These are phyloP conservation scores for Xanthorhoe designata DNA, from an alignment of 2,888 invertebrate genomes.

Conservation along the genomic window DNA sequence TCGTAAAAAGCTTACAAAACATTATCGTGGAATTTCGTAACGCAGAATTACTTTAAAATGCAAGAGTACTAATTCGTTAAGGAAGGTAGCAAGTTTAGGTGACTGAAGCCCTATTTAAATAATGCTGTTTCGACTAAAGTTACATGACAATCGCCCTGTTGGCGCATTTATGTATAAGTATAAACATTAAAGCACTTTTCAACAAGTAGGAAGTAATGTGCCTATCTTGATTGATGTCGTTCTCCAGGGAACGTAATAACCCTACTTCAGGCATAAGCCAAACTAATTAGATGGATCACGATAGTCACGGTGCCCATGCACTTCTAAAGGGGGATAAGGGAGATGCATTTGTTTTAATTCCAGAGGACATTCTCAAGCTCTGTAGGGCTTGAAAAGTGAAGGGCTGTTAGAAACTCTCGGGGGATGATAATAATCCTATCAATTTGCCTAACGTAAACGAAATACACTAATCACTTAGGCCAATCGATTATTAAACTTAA, in stretches of 20 bases:
- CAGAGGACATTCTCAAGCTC: constrained; percentile 1
- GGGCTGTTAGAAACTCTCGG: neutral
- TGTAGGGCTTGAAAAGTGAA: neutral
- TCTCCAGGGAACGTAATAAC: constrained; percentile 33
- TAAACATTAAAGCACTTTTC: neutral
- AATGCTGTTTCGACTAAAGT: constrained; percentile 10
- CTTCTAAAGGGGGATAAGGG: constrained; percentile 50
- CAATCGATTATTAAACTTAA: neutral
- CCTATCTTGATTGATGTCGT: constrained; percentile 5
- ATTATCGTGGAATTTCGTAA: neutral
- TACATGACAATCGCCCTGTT: constrained; percentile 5
- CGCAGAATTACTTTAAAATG: neutral
- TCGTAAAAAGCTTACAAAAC: neutral
- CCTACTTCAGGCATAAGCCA: constrained; percentile 44
- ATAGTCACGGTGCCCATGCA: constrained; percentile 59
- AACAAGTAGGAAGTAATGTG: neutral
- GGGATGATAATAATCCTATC: constrained; percentile 1
- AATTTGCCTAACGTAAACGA: neutral
- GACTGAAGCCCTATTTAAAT: constrained; percentile 20
- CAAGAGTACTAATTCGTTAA: constrained; percentile 4
- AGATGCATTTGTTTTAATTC: constrained; percentile 29
- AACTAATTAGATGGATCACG: constrained; percentile 73
- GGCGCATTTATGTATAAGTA: neutral
- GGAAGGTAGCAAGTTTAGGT: neutral
- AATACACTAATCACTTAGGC: neutral